A percentile compares a stretch with the other conserved stretches of the same genome.
Evolutionary conservation across 2,888 invertebrate genomes (phyloP).

Genomic region (Synanthedon vespiformis): DNA sequence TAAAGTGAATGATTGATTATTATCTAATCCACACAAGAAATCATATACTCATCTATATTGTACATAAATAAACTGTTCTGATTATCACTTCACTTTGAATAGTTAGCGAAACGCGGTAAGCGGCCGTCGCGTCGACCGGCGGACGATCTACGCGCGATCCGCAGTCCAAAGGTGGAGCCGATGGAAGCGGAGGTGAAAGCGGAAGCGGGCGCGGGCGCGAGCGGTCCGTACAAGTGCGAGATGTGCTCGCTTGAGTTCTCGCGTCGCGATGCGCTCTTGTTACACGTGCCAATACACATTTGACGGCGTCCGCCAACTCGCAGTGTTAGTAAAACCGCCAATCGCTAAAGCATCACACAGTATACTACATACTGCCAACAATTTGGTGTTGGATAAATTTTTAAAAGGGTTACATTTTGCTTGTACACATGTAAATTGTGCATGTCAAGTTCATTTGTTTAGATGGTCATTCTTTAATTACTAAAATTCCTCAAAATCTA

Average conservation of each 20-base stretch:
- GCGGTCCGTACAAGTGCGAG: slow-evolving; percentile 79
- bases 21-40: no score
- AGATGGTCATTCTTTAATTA: no score
- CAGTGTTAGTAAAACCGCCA: no score
- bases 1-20: not conserved
- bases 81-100: slow-evolving; percentile 5
- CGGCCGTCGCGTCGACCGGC: slow-evolving; percentile 51
- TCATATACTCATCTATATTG: not conserved
- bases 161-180: slow-evolving; percentile 16
- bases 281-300: slow-evolving; percentile 86
- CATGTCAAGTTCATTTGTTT: no score
- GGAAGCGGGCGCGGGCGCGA: slow-evolving; percentile 34
- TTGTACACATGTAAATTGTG: no score
- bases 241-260: slow-evolving; percentile 85
- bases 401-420: no score
- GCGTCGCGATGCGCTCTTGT: slow-evolving; percentile 77
- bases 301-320: slow-evolving; percentile 42
- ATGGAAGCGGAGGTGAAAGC: slow-evolving; percentile 5
- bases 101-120: slow-evolving; percentile 22
- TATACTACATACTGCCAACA: no score
- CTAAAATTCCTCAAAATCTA: no score
- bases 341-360: no score
- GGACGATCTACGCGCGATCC: slow-evolving; percentile 51
- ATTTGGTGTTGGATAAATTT: no score
- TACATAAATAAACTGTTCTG: not conserved